Evolutionary conservation across 1,140 invertebrate genomes (phyloP), one percentile per base, ranked within the genome.

Genomic region (Reticulitermes speratus): DNA sequence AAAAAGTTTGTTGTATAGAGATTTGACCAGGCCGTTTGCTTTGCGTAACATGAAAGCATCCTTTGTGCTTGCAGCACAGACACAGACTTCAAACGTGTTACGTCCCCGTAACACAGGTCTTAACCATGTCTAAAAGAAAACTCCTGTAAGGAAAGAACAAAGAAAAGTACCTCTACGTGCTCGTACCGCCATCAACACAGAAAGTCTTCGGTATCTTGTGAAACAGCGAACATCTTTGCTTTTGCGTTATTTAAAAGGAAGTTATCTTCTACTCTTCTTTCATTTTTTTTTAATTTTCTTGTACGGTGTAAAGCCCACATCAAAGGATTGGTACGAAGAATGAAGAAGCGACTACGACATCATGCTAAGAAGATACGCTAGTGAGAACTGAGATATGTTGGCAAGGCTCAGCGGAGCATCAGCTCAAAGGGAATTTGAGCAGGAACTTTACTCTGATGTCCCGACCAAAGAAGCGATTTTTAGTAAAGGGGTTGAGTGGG

Each of bases 371-470:
- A 84, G 83, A 84, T 84, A 84, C 83, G 83, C 16, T 84, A 52
- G 32, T 44, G 44, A 84, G 48, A 52, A 75, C 65, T 75, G 65
- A 75, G 65, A 75, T 75, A 75, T 75, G 65, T 30, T 75, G 11
- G 65, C 65, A 75, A 14, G 65, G n/a, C 65, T 75, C 65, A 75
- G n/a, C 65, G n/a, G 65, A 75, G 65, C 65, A 84, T 44, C 44
- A 25, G 83, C 48, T 84, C 83, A 84, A 84, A 84, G 83, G 83
- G 83, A 44, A 84, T 84, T 44, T 84, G 83, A 84, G 83, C 48
- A 11, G 83, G 3, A 52, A 52, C 83, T 84, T 52, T 44, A 45
- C 48, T 84, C 65, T 75, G 65, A 25, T 75, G 65, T 75, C 65
- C 65, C 65, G 14, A 30, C 65, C n/a, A 25, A 75, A 25, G 25